phyloP scores from a whole-genome alignment of 2,113 vertebrate genomes.

The Rhynchomys soricoides region DNA sequence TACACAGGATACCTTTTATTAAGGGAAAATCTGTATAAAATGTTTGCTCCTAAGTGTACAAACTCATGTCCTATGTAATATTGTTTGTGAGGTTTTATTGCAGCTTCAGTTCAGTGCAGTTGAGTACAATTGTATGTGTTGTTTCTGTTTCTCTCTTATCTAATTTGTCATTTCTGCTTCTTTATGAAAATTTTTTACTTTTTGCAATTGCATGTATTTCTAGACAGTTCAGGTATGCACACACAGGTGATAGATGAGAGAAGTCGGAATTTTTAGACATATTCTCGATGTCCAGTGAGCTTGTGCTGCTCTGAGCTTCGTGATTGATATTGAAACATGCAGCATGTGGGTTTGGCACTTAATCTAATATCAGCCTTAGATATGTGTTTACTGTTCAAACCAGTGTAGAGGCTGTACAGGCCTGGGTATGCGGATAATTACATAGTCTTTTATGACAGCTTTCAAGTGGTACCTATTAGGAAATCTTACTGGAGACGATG shows the following conservation, averaged over 20 bases:
- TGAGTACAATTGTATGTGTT: background rate
- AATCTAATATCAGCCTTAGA: background rate
- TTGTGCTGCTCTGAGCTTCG: constrained; percentile 3
- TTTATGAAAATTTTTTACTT: constrained; percentile 26
- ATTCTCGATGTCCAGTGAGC: background rate
- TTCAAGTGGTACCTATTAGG: constrained; percentile 49
- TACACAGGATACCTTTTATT: background rate
- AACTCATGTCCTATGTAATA: constrained; percentile 19
- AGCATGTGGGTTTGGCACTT: background rate
- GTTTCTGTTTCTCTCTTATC: constrained; percentile 39
- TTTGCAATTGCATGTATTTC: constrained; percentile 40
- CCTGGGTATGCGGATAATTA: background rate
- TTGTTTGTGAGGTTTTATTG: constrained; percentile 15
- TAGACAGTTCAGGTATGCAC: background rate
- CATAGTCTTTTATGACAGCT: background rate
- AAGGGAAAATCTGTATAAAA: background rate
- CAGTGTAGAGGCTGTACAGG: background rate
- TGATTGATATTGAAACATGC: background rate
- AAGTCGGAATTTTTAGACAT: constrained; percentile 5
- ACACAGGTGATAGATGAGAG: background rate
- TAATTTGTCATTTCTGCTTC: constrained; percentile 41
- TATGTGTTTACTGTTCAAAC: background rate
- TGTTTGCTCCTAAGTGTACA: background rate
- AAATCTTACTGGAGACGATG: background rate
- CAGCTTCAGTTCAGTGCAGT: background rate